Base-by-base conservation (phyloP, 2,113 vertebrate genomes). In the Corydoras maculifer region DNA sequence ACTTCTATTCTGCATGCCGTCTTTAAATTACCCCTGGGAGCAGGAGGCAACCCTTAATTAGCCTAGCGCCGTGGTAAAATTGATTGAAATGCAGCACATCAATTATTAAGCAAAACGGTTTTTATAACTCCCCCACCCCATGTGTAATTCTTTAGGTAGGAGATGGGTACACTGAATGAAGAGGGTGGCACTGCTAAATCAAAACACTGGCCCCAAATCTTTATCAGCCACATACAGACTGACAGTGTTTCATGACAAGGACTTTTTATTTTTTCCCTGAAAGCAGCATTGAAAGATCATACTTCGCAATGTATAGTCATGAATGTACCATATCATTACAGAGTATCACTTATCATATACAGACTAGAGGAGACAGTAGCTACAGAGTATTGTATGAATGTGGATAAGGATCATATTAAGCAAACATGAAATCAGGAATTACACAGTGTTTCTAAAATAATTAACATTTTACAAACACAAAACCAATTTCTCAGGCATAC, bases 21-120 rank as follows among this genome's bases (percentile, higher is more conserved):
- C 79, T 78, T 87, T 88, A 92, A 93, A 94, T 92, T 92, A 91
- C 93, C 93, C 91, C 84, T 78, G 91, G 93, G 94, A 97, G 91
- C 87, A 85, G 85, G 87, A 86, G 79, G 89, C 90, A 93, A 91
- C 94, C 94, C 93, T 94, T 98, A 95, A 98, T 98, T 97, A 98
- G 94, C 92, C 92, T 88, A 90, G 91, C 90, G 91, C 88, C 86
- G 79, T 88, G 85, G 90, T 86, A 88, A 80, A 90, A 90, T 90
- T 88, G 91, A 93, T 93, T 93, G 92, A 91, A 90, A 91, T 91
- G 89, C 88, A 93, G 90, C 85, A 92, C 91, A 93, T 93, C 91
- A 93, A 92, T 92, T 91, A 89, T 93, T 93, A 89, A 88, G 87
- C 81, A 85, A 89, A 84, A 86, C 87, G 62, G 82, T 89, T 85